A percentile compares a stretch with the other conserved stretches of the same genome.
Conservation (phyloP, 2,888 invertebrate genomes). For the Drosophila gaucha region DNA sequence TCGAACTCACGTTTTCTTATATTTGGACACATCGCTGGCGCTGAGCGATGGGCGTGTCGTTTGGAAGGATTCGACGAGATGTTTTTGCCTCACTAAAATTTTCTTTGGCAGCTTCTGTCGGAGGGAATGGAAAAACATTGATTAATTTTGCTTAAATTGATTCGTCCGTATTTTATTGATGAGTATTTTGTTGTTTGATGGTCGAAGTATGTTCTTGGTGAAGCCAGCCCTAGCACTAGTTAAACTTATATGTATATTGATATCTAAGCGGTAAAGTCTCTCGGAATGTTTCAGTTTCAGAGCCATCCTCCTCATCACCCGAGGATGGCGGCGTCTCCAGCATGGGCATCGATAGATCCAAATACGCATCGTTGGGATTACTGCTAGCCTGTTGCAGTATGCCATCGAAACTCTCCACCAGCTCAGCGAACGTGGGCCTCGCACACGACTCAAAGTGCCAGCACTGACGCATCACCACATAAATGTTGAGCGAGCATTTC, state of each 20-base stretch:
- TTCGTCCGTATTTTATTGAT: constrained; percentile 41
- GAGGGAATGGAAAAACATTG: constrained; percentile 25
- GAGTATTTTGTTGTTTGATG: constrained; percentile 48
- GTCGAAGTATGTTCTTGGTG: constrained; percentile 43
- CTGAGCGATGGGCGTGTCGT: constrained; percentile 92
- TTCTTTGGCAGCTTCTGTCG: constrained; percentile 83
- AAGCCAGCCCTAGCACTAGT: constrained; percentile 62
- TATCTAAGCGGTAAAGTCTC: constrained; percentile 77
- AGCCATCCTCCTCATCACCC: constrained; percentile 86
- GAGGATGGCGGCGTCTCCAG: constrained; percentile 95
- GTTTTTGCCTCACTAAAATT: constrained; percentile 86
- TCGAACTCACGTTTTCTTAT: constrained; percentile 89
- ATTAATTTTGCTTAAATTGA: constrained; percentile 15
- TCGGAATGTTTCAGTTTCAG: constrained; percentile 76
- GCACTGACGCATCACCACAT: constrained; percentile 98
- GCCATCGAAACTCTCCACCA: constrained; percentile 95
- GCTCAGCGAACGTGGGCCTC: constrained; percentile 94
- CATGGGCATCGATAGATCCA: constrained; percentile 94
- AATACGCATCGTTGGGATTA: constrained; percentile 92
- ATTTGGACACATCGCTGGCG: constrained; percentile 88
- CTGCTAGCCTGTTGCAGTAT: constrained; percentile 88
- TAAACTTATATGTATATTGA: constrained; percentile 83
- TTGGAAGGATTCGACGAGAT: constrained; percentile 88
- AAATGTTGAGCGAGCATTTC: constrained; percentile 97
- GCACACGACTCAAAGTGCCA: constrained; percentile 97